Conservation (phyloP, 2,113 vertebrate genomes). For the Platanista minor region DNA sequence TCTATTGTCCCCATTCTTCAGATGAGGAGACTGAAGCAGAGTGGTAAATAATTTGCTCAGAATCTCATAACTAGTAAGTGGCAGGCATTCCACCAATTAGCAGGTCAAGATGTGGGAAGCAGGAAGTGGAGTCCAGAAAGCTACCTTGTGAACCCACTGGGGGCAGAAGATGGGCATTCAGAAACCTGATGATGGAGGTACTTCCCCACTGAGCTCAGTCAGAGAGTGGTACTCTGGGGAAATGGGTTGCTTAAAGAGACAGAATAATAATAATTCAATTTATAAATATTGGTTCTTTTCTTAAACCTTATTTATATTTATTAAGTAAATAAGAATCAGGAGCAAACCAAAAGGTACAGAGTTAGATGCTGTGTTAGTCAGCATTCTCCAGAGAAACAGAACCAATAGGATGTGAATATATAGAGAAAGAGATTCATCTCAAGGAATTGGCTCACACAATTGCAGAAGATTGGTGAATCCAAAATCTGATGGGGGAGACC, state of each 20-base stretch:
- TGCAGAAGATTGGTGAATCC: background rate
- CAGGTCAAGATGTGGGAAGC: background rate
- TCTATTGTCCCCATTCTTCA: background rate
- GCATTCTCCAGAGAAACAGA: background rate
- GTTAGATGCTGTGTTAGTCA: background rate
- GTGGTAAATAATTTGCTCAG: background rate
- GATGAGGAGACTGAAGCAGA: background rate
- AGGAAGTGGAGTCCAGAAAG: background rate
- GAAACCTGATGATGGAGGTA: background rate
- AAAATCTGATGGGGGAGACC: background rate
- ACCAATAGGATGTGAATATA: background rate
- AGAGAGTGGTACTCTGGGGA: background rate
- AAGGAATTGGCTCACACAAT: background rate
- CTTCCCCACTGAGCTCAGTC: background rate
- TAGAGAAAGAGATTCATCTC: background rate
- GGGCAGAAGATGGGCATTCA: background rate
- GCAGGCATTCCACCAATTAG: background rate
- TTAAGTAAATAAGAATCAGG: background rate
- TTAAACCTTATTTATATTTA: background rate
- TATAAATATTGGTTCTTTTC: background rate
- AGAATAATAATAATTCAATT: background rate
- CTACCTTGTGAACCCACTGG: background rate
- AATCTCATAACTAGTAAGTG: background rate
- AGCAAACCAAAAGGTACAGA: background rate
- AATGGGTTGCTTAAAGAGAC: background rate